A percentile compares a stretch with the other conserved stretches of the same genome.
Evolutionary conservation across 64 coral and sea anemone genomes (phyloP).

Genomic region (Stichodactyla mertensii): DNA sequence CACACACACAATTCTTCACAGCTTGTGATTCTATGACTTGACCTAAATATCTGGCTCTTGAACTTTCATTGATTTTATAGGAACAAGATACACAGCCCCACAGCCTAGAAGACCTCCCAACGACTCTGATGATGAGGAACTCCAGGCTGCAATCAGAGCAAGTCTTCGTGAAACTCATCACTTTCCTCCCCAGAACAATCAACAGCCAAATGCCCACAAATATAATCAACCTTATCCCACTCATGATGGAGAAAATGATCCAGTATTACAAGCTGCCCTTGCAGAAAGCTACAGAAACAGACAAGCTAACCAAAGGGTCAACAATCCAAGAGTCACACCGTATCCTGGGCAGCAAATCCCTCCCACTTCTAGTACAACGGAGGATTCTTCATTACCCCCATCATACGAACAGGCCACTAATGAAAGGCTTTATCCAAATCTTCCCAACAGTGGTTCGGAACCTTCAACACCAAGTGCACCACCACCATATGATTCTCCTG

Average conservation of each 20-base stretch:
- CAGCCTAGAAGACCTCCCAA: neutral
- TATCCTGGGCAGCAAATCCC: neutral
- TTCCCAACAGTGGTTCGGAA: conserved; percentile 3
- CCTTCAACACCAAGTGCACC: conserved; percentile 10
- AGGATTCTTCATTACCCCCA: neutral
- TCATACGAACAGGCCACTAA: conserved; percentile 10
- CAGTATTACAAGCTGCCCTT: conserved; percentile 56
- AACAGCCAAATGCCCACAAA: neutral
- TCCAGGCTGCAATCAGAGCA: conserved; percentile 79
- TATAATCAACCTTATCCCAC: neutral
- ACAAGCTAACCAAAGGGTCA: neutral
- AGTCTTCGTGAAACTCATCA: conserved; percentile 77
- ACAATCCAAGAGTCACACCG: neutral
- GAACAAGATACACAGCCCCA: conserved; percentile 16
- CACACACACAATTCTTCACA: no score
- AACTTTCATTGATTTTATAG: neutral
- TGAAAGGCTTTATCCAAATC: conserved; percentile 62
- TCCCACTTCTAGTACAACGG: neutral
- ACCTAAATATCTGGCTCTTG: neutral
- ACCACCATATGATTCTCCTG: conserved; percentile 7
- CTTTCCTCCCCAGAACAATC: neutral
- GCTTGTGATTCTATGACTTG: neutral
- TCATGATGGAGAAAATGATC: conserved; percentile 52
- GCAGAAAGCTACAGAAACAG: conserved; percentile 39
- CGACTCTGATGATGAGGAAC: conserved; percentile 78